These are phyloP conservation scores for Tapirus terrestris DNA, from an alignment of 2,113 vertebrate genomes.

Conservation along the genomic window DNA sequence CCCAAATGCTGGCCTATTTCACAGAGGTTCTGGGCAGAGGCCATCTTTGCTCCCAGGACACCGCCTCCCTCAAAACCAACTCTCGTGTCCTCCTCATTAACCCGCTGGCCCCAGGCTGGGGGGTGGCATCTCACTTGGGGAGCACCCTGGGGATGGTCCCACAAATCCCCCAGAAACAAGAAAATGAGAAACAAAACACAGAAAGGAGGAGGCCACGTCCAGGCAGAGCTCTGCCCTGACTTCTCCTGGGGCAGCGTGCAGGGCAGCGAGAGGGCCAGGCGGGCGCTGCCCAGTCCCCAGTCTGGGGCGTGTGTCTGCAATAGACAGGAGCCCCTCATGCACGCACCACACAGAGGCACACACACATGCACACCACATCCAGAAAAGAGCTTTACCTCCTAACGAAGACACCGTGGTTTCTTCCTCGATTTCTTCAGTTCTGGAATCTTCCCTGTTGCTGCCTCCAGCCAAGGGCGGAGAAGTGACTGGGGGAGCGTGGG, in stretches of 20 bases:
- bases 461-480: slow-evolving; percentile 73
- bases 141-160: neutral
- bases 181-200: fast-evolving
- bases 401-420: fast-evolving
- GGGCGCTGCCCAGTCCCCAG: fast-evolving
- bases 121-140: fast-evolving
- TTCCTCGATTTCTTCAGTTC: slow-evolving; percentile 49
- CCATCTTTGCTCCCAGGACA: fast-evolving
- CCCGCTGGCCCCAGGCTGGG: neutral
- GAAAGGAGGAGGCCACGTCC: neutral
- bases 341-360: fast-evolving
- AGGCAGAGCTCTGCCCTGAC: neutral
- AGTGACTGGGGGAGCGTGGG: slow-evolving; percentile 81
- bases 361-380: fast-evolving
- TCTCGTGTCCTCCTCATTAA: fast-evolving
- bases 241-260: neutral
- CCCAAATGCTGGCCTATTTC: neutral
- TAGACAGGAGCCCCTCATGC: neutral
- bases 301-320: too few species aligned
- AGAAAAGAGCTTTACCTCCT: slow-evolving; percentile 69
- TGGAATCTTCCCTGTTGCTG: fast-evolving
- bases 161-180: neutral
- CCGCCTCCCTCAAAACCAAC: neutral
- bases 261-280: neutral
- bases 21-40: neutral